Evolutionary conservation across 2,113 vertebrate species (phyloP).

Genomic region (Pedetes capensis): DNA sequence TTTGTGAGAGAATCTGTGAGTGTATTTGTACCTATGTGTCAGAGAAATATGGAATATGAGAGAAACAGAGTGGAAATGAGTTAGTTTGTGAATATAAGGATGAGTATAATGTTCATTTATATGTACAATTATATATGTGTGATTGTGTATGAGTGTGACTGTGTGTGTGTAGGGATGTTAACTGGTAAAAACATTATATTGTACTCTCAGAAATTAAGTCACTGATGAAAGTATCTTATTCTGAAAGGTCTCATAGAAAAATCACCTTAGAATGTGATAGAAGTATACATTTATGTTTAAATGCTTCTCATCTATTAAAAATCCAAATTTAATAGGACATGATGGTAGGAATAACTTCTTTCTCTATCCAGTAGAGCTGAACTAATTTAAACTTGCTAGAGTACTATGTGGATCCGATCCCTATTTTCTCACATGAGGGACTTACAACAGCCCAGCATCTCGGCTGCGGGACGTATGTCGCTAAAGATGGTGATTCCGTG

Average conservation of each 20-base stretch:
- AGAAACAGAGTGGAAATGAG: not conserved
- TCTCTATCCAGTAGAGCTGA: not conserved
- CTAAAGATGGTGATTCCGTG: too few species aligned
- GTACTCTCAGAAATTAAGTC: not conserved
- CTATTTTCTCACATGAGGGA: too few species aligned
- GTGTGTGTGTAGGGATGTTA: not conserved
- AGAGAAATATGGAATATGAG: not conserved
- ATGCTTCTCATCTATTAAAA: not conserved
- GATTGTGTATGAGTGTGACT: not conserved
- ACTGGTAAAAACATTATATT: not conserved
- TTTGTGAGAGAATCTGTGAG: not conserved
- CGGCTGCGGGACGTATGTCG: too few species aligned
- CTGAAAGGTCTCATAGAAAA: not conserved
- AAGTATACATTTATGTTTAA: not conserved
- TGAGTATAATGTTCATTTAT: not conserved
- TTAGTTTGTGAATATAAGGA: not conserved
- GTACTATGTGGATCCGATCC: too few species aligned
- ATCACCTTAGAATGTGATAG: not conserved
- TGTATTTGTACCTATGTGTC: not conserved
- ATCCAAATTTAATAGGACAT: not conserved
- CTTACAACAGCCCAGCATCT: too few species aligned
- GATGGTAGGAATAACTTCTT: not conserved
- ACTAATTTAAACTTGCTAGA: not conserved
- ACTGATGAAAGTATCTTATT: not conserved
- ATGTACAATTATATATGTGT: not conserved